Evolutionary conservation across 2,113 vertebrate genomes (phyloP).

Genomic region (Apeltes quadracus): DNA sequence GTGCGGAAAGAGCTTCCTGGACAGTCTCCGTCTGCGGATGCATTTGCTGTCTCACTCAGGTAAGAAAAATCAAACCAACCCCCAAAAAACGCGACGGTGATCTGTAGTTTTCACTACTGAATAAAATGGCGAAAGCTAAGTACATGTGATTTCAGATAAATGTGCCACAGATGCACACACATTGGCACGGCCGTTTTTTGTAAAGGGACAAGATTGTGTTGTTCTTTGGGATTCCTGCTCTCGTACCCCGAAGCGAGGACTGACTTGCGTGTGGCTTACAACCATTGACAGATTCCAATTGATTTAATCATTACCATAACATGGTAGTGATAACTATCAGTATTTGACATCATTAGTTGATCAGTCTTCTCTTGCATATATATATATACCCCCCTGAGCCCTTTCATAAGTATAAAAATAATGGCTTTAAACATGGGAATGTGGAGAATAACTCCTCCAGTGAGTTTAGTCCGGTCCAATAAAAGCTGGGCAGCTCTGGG

Average conservation of each 20-base stretch:
- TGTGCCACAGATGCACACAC: neutral
- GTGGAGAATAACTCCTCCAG: slow-evolving; percentile 36
- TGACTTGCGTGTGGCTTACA: neutral
- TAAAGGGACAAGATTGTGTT: neutral
- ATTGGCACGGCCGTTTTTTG: neutral
- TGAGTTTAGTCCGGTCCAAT: slow-evolving; percentile 4
- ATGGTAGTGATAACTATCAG: neutral
- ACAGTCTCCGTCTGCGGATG: slow-evolving; percentile 98
- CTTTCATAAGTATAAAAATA: slow-evolving; percentile 19
- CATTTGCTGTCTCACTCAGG: slow-evolving; percentile 99
- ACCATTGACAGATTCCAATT: neutral
- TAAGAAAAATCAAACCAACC: slow-evolving; percentile 69
- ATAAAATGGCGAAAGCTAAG: neutral
- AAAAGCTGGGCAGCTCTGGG: slow-evolving; percentile 29
- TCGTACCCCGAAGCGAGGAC: neutral
- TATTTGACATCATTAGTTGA: neutral
- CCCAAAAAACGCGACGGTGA: neutral
- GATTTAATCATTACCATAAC: neutral
- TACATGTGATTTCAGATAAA: neutral
- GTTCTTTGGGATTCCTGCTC: neutral
- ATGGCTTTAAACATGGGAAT: slow-evolving; percentile 25
- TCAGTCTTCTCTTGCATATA: neutral
- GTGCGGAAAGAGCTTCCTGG: slow-evolving; percentile 97
- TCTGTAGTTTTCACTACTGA: neutral
- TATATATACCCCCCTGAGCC: neutral